phyloP scores from a whole-genome alignment of 1,140 invertebrate genomes.

The Maniola jurtina region DNA sequence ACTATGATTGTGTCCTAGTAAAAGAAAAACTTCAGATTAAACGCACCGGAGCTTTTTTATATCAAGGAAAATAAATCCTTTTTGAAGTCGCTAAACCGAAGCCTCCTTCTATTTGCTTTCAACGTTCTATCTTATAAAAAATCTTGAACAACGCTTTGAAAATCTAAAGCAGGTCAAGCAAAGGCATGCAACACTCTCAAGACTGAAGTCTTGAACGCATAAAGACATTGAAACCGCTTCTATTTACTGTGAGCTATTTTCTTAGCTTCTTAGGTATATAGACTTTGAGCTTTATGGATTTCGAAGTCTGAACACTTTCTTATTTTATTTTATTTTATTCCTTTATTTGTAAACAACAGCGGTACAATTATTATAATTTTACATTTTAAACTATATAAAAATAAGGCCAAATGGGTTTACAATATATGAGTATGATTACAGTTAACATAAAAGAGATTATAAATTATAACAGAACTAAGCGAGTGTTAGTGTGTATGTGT shows the following conservation, averaged over 20 bases:
- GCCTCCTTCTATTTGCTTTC: conserved; percentile 5
- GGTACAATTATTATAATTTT: too few species aligned
- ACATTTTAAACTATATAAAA: too few species aligned
- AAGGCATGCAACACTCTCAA: conserved; percentile 31
- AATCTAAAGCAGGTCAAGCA: conserved; percentile 36
- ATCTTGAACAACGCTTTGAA: conserved; percentile 18
- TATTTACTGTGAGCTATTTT: conserved; percentile 37
- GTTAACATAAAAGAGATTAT: too few species aligned
- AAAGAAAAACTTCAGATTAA: too few species aligned
- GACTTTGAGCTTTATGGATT: conserved; percentile 9
- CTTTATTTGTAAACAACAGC: too few species aligned
- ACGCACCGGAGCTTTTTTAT: not conserved
- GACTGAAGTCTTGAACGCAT: conserved; percentile 35
- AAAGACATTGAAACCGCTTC: conserved; percentile 37
- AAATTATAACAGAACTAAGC: too few species aligned
- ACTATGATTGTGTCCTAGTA: too few species aligned
- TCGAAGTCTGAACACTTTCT: not conserved
- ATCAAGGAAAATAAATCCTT: not conserved
- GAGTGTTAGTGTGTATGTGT: too few species aligned
- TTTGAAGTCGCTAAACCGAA: not conserved
- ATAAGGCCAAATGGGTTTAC: too few species aligned
- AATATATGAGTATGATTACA: too few species aligned
- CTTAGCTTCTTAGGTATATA: conserved; percentile 16
- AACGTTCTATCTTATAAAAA: conserved; percentile 15
- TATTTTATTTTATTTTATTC: too few species aligned